These are phyloP conservation scores for Lasioglossum villosulum DNA, from an alignment of 2,888 invertebrate genomes.

Conservation along the genomic window DNA sequence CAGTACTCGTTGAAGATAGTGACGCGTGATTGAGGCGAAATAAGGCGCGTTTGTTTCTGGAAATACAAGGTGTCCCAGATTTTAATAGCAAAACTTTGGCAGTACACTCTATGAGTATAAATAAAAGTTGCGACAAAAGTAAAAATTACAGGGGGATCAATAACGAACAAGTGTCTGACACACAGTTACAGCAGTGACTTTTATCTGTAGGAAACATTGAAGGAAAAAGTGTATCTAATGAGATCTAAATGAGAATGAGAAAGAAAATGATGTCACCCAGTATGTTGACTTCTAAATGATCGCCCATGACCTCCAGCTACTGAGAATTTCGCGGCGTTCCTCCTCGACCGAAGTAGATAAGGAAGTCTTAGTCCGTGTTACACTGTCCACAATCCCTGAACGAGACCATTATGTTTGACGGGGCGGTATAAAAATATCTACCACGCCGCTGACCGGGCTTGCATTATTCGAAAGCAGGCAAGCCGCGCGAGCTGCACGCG, in stretches of 20 bases:
- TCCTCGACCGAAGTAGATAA: conserved; percentile 42
- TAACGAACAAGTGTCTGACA: no score
- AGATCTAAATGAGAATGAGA: no score
- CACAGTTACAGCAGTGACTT: no score
- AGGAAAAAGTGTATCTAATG: no score
- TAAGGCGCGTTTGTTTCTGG: not conserved
- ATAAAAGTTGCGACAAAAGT: no score
- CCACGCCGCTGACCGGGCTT: conserved; percentile 42
- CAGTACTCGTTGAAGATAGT: not conserved
- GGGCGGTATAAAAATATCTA: conserved; percentile 61
- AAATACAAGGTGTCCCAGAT: not conserved
- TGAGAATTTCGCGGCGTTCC: not conserved
- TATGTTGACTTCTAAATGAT: not conserved
- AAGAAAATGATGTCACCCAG: not conserved
- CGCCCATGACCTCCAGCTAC: not conserved
- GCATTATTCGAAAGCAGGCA: conserved; percentile 60
- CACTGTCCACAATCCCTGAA: conserved; percentile 40
- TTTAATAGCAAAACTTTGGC: no score
- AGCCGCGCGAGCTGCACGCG: conserved; percentile 55
- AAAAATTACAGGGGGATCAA: no score
- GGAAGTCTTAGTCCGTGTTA: conserved; percentile 35
- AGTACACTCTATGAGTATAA: no score
- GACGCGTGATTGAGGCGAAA: not conserved
- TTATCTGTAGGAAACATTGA: no score
- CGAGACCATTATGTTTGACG: conserved; percentile 46